These are phyloP conservation scores for Ridgeia piscesae DNA, from an alignment of 1,140 invertebrate genomes.

Conservation along the genomic window DNA sequence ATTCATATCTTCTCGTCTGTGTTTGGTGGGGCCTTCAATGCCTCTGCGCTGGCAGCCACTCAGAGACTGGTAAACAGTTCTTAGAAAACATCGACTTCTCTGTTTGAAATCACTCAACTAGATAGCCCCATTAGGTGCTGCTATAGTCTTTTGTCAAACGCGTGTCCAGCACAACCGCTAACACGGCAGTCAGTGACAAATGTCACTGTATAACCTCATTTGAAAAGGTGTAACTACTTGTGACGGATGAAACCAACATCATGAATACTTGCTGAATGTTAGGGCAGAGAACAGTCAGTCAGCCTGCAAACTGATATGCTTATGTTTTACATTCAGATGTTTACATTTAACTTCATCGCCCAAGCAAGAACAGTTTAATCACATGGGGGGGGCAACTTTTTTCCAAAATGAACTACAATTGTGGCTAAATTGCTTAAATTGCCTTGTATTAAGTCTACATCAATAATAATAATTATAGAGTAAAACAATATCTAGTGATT, in stretches of 20 bases:
- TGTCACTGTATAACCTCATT: neutral
- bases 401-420: neutral
- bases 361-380: neutral
- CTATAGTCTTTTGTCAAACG: neutral
- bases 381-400: neutral
- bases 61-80: neutral
- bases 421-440: neutral
- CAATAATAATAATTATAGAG: too few relatives aligned
- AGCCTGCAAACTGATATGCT: neutral
- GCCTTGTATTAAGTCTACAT: neutral
- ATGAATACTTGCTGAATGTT: neutral
- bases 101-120: slow-evolving; percentile 6
- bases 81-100: neutral
- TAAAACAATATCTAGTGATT: too few relatives aligned
- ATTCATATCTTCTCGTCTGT: neutral
- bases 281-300: neutral
- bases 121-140: neutral
- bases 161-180: neutral
- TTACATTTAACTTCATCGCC: neutral
- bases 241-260: neutral
- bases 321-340: neutral
- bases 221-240: neutral
- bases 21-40: neutral
- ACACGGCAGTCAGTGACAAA: neutral
- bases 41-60: neutral